A percentile compares a stretch with the other conserved stretches of the same genome.
These are phyloP conservation scores for Cladorhizidae sp. DNA, from an alignment of 37 sponge, comb jelly and placozoan genomes.

Conservation along the genomic window DNA sequence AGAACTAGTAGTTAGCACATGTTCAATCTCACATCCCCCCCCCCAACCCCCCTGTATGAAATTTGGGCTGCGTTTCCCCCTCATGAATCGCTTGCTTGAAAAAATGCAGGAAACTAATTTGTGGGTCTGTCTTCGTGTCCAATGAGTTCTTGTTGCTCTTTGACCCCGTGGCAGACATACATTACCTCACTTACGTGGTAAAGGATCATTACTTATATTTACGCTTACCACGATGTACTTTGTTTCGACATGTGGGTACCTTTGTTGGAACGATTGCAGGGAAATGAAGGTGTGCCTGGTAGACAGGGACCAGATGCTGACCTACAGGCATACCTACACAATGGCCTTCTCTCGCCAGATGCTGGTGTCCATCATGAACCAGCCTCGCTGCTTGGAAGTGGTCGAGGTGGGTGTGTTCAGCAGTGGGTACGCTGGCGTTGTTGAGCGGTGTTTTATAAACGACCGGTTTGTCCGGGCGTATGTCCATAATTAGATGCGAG, in stretches of 20 bases:
- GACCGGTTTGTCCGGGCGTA: too few relatives aligned
- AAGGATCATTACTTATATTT: too few relatives aligned
- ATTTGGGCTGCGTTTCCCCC: conserved; percentile 3
- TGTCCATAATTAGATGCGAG: too few relatives aligned
- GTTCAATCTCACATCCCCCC: too few relatives aligned
- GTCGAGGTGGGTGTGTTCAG: conserved; percentile 26
- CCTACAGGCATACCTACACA: not conserved
- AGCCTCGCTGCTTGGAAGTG: conserved; percentile 26
- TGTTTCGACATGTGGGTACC: too few relatives aligned
- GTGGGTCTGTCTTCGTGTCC: not conserved
- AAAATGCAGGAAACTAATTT: not conserved
- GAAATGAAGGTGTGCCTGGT: conserved; percentile 8
- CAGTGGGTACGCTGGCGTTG: too few relatives aligned
- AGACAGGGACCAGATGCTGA: not conserved
- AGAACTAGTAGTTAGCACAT: too few relatives aligned
- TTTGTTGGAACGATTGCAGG: too few relatives aligned
- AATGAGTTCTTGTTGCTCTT: not conserved
- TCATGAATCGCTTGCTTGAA: conserved; percentile 4
- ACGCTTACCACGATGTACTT: too few relatives aligned
- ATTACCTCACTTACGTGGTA: too few relatives aligned
- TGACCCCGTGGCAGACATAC: conserved; percentile 16
- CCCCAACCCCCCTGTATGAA: conserved; percentile 2
- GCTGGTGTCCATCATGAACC: conserved; percentile 47
- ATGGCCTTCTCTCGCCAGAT: conserved; percentile 66
- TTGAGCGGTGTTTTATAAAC: too few relatives aligned